phyloP scores from a whole-genome alignment of 2,888 invertebrate species.

The Rotaria sp. region DNA sequence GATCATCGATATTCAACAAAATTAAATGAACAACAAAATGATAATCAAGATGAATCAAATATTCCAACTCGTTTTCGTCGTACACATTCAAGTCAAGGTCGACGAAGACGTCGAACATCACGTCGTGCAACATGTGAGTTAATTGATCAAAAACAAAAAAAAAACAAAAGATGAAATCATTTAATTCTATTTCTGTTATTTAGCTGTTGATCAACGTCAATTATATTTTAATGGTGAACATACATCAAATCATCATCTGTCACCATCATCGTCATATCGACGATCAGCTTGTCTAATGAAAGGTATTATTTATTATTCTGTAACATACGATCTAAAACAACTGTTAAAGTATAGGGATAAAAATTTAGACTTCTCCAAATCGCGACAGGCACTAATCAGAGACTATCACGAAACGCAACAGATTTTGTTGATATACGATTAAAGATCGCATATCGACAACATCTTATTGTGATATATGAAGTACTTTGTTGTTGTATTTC shows the following conservation, averaged over 20 bases:
- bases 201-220: conserved; percentile 22
- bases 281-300: background rate
- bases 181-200: background rate
- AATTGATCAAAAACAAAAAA: background rate
- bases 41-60: background rate
- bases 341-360: too few relatives aligned
- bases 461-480: too few relatives aligned
- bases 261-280: background rate
- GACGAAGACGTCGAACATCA: background rate
- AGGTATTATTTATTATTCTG: background rate
- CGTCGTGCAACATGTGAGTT: background rate
- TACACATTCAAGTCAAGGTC: conserved; percentile 1
- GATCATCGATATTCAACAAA: background rate
- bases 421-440: too few relatives aligned
- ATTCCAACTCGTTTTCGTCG: conserved; percentile 1
- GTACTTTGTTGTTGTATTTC: too few relatives aligned
- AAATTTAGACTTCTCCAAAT: too few relatives aligned
- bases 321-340: background rate
- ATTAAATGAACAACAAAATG: background rate
- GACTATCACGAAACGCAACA: too few relatives aligned
- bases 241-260: background rate
- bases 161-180: too few relatives aligned
- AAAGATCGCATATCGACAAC: too few relatives aligned
- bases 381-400: too few relatives aligned
- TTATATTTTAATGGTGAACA: background rate